These are phyloP conservation scores for Drosophila obscura DNA, from an alignment of 1,140 invertebrate genomes.

Conservation along the genomic window DNA sequence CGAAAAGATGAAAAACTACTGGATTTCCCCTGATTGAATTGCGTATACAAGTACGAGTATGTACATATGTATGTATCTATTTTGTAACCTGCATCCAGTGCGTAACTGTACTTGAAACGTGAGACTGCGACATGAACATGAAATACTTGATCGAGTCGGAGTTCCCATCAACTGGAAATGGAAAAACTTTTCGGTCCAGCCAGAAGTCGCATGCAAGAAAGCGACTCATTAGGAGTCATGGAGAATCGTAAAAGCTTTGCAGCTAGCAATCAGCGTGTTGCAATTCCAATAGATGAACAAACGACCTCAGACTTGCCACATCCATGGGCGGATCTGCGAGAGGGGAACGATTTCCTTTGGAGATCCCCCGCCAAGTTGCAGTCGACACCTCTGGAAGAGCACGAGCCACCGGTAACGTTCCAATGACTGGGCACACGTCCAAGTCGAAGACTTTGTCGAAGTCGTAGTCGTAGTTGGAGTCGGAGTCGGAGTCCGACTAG, in stretches of 20 bases:
- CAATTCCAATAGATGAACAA: slow-evolving; percentile 12
- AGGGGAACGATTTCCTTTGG: background rate
- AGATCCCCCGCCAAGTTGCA: background rate
- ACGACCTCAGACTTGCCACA: slow-evolving; percentile 6
- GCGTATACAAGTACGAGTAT: background rate
- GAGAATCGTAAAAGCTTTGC: background rate
- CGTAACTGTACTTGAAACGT: slow-evolving; percentile 43
- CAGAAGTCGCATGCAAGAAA: slow-evolving; percentile 13
- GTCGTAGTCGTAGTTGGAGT: no score
- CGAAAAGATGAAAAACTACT: slow-evolving; percentile 37
- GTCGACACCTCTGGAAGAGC: slow-evolving; percentile 6
- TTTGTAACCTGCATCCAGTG: slow-evolving; percentile 10
- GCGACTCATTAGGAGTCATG: slow-evolving; percentile 35
- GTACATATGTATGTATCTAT: no score
- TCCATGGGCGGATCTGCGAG: background rate
- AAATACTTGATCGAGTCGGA: slow-evolving; percentile 39
- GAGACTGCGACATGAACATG: slow-evolving; percentile 27
- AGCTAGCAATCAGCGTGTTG: background rate
- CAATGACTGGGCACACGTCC: slow-evolving; percentile 21
- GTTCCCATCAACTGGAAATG: slow-evolving; percentile 31
- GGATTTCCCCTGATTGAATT: slow-evolving; percentile 7
- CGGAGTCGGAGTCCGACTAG: background rate
- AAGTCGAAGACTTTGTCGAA: no score
- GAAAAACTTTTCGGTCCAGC: slow-evolving; percentile 37
- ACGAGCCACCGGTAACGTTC: slow-evolving; percentile 20